A percentile compares a stretch with the other conserved stretches of the same genome.
Conservation (phyloP, 2,113 vertebrate genomes). For the Ornithorhynchus anatinus region DNA sequence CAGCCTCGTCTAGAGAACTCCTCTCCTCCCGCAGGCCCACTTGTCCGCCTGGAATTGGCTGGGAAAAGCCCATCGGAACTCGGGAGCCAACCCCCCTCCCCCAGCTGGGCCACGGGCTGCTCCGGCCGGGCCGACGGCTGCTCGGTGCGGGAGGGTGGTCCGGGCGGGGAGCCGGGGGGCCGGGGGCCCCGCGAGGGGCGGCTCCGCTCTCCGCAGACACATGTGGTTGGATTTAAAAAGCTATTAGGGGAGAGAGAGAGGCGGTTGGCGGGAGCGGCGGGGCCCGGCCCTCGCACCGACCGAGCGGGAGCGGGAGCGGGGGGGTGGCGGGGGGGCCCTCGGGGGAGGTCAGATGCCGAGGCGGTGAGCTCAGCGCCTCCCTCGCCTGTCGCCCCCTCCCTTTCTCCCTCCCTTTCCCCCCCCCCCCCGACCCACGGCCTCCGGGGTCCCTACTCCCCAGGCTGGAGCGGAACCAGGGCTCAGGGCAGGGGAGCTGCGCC, state of each 20-base stretch:
- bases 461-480: neutral
- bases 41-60: too few species aligned
- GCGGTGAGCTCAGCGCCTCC: constrained; percentile 70
- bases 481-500: neutral
- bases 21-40: too few species aligned
- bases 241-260: constrained; percentile 59
- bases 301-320: constrained; percentile 29
- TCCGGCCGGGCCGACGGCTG: neutral
- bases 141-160: constrained; percentile 52
- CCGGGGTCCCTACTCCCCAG: constrained; percentile 31
- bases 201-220: constrained; percentile 48
- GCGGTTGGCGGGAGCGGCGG: constrained; percentile 48
- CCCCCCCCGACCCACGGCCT: constrained; percentile 21
- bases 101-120: constrained; percentile 1
- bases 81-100: constrained; percentile 16
- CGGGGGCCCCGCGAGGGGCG: constrained; percentile 43
- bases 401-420: constrained; percentile 57
- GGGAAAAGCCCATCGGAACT: constrained; percentile 26
- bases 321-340: constrained; percentile 14
- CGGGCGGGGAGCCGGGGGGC: constrained; percentile 1
- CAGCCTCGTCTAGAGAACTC: too few species aligned
- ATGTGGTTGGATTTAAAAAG: constrained; percentile 69
- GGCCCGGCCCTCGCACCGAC: constrained; percentile 41
- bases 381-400: constrained; percentile 73
- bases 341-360: constrained; percentile 41